Evolutionary conservation across 2,797 vertebrate species (phyloP), one percentile per base, ranked within the genome.

Genomic region (Neolamprologus multifasciatus): DNA sequence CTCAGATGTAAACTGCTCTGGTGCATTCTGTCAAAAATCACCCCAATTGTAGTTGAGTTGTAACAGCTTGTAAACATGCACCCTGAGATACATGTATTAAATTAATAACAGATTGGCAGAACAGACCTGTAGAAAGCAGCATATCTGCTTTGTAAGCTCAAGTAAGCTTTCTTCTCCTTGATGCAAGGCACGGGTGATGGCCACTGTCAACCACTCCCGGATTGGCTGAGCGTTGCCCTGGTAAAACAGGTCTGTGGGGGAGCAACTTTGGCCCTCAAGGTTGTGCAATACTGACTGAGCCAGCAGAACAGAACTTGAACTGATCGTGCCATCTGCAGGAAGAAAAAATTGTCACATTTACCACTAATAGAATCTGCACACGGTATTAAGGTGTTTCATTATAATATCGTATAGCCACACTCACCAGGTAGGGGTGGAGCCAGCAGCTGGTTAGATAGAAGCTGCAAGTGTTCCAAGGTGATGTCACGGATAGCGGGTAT

Each of bases 91-190:
- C 6, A 21, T 13, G 13, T n/a, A 16, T 83, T 9, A 13, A 48
- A 54, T 10, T 7, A 52, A 36, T 16, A 31, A 77, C 4, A 7
- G 29, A 54, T 9, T 13, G 33, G 31, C 36, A 50, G 54, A 62
- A 23, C 91, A 84, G 79, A 98, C 98, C 98, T 99, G 99, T 17
- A 99, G 93, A 87, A 99, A 99, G 86, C 97, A 98, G 87, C 98
- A 99, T 95, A 99, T 98, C 95, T 99, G 99, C 78, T 97, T 99
- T 1, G 98, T 98, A 88, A 99, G 97, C 79, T 99, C 98, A 84
- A 99, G 55, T 26, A 99, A 96, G 88, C 98, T 99, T 76, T 99
- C 99, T 91, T 99, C 98, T 59, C 98, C 98, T 90, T 99, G 99
- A 91, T 99, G 98, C 90, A 99, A 96, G 0, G 98, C 98, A 88